phyloP scores from a whole-genome alignment of 1,140 invertebrate species.

The Scaptomyza hsui region DNA sequence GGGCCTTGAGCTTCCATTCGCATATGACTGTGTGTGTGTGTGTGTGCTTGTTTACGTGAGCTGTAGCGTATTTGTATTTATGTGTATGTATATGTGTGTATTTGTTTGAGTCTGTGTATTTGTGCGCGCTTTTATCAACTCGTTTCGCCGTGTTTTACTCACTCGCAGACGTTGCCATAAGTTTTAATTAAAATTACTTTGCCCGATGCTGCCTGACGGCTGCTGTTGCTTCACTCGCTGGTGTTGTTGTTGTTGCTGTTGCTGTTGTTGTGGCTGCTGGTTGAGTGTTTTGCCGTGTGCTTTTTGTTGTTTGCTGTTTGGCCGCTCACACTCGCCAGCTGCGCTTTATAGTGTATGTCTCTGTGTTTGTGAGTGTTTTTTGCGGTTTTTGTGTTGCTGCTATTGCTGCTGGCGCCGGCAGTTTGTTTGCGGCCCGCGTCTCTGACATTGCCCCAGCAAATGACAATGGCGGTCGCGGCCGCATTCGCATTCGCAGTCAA shows the following conservation, averaged over 20 bases:
- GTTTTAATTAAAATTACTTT: constrained; percentile 83
- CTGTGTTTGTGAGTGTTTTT: constrained; percentile 53
- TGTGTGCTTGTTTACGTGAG: constrained; percentile 27
- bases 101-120: constrained; percentile 19
- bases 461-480: constrained; percentile 60
- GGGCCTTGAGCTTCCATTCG: constrained; percentile 44
- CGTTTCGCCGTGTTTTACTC: constrained; percentile 81
- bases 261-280: constrained; percentile 35
- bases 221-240: constrained; percentile 30
- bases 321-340: constrained; percentile 65
- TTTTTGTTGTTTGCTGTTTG: constrained; percentile 81
- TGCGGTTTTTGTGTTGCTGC: constrained; percentile 47
- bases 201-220: constrained; percentile 60
- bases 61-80: constrained; percentile 34
- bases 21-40: constrained; percentile 27
- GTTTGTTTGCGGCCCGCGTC: constrained; percentile 58
- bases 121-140: constrained; percentile 75
- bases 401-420: constrained; percentile 43
- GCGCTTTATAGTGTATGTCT: constrained; percentile 4
- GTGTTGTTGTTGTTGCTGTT: constrained; percentile 32
- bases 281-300: constrained; percentile 74
- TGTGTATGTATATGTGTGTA: constrained; percentile 14
- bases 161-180: constrained; percentile 81
- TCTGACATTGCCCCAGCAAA: constrained; percentile 77
- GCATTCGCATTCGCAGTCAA: constrained; percentile 38